Conservation (phyloP, 2,888 invertebrate species). For the Ceramica pisi region DNA sequence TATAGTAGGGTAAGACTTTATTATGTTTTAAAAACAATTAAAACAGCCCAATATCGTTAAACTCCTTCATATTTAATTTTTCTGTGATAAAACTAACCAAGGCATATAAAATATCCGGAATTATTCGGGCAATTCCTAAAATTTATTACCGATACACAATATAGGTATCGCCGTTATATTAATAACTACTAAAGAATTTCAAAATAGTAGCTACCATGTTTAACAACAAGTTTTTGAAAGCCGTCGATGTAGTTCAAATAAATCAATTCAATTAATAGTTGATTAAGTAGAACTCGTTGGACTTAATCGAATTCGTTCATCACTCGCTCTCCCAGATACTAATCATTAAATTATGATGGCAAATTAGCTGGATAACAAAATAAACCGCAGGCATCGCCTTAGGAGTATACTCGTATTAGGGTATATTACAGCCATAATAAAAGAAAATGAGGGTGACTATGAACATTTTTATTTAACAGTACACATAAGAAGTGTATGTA, state of each 20-base stretch:
- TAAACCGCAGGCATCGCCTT: conserved; percentile 42
- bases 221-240: conserved; percentile 19
- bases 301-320: conserved; percentile 55
- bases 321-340: conserved; percentile 39
- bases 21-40: conserved; percentile 10
- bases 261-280: conserved; percentile 46
- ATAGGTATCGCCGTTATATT: neutral
- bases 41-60: neutral
- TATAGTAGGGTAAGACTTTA: neutral
- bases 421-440: conserved; percentile 41
- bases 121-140: neutral
- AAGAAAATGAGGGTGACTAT: conserved; percentile 29
- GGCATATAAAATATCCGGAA: conserved; percentile 4
- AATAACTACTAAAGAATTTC: neutral
- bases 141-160: no score
- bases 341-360: conserved; percentile 56
- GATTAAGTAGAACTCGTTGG: conserved; percentile 43
- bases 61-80: no score
- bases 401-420: conserved; percentile 26
- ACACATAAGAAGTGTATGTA: conserved; percentile 35
- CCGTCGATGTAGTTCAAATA: conserved; percentile 12
- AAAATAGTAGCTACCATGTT: conserved; percentile 19
- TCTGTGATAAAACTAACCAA: no score
- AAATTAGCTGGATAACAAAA: conserved; percentile 54
- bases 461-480: conserved; percentile 32